These are phyloP conservation scores for Drosophila aldrichi DNA, from an alignment of 2,888 invertebrate genomes.

Conservation along the genomic window DNA sequence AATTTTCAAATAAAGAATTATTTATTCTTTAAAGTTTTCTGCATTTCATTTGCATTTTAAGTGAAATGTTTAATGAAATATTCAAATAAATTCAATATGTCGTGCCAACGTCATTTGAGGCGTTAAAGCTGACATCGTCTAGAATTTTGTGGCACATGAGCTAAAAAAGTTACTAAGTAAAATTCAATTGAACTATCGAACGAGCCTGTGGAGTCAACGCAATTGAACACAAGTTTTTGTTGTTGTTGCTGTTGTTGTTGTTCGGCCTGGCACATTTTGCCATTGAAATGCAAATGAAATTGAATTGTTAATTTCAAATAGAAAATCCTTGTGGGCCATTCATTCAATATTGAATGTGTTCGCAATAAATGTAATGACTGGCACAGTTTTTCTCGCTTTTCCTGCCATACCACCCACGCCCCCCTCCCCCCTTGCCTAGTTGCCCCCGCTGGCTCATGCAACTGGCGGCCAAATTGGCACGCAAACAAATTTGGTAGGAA, in stretches of 20 bases:
- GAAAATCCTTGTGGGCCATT: constrained; percentile 79
- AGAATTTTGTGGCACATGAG: constrained; percentile 14
- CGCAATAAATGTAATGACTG: constrained; percentile 80
- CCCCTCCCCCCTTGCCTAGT: neutral
- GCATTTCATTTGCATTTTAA: neutral
- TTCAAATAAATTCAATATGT: neutral
- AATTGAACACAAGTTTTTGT: too few relatives aligned
- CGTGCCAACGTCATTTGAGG: too few relatives aligned
- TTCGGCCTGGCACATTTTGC: constrained; percentile 59
- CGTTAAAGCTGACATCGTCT: constrained; percentile 17
- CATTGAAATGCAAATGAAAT: constrained; percentile 81
- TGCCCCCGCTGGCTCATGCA: constrained; percentile 12
- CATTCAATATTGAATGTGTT: constrained; percentile 81
- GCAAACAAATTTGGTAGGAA: constrained; percentile 80
- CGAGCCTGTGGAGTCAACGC: neutral
- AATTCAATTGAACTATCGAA: constrained; percentile 36
- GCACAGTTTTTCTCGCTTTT: constrained; percentile 67
- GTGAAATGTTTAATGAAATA: neutral
- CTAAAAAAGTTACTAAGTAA: constrained; percentile 38
- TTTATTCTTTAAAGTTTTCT: neutral
- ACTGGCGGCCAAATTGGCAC: constrained; percentile 71
- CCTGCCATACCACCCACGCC: neutral
- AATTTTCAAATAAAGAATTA: neutral
- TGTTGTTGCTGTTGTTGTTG: neutral
- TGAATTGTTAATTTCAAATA: constrained; percentile 81